Evolutionary conservation across 2,888 invertebrate species (phyloP), one percentile per base, ranked within the genome.

Genomic region (Julus scandinavius): DNA sequence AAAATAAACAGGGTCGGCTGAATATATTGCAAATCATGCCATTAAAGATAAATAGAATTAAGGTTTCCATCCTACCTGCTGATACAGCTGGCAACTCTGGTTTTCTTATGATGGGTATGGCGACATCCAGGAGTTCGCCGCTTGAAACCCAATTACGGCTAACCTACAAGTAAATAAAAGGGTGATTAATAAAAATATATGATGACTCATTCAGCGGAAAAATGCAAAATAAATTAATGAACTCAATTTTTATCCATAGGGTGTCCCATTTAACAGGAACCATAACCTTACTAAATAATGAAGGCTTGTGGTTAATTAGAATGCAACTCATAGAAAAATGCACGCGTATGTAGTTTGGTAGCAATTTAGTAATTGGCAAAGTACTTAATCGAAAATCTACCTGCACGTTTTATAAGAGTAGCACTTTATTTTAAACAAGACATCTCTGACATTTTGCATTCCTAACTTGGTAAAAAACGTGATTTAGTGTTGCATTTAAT

Each of bases 121-220:
- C 50, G n/a, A 58, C 87, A 58, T 87, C 87, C 87, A 87, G 20
- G 40, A 54, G 54, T 54, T 87, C 87, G 11, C 29, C 54, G 50
- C 87, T 87, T 17, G 54, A 50, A n/a, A 87, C 58, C 87, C 87
- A 87, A 87, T 87, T 87, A 17, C 87, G 87, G 49, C 50, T 17
- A 54, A 87, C 87, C 87, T 87, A 54, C 29, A 50, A 85, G 17
- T 41, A 84, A 84, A 84, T 41, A 38, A 41, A 85, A 40, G 2
- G 13, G 29, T 72, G 72, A 72, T 72, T 72, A 72, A 20, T 29
- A 72, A 29, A 63, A 63, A 15, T 54, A 54, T 15, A 13, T 54
- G 54, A 54, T 54, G 54, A 54, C 54, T 54, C 54, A 54, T 54
- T 54, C 54, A 17, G 6, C 11, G 54, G 13, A 17, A 17, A 17